Conservation (phyloP, 2,113 vertebrate species). For the Prunella himalayana region DNA sequence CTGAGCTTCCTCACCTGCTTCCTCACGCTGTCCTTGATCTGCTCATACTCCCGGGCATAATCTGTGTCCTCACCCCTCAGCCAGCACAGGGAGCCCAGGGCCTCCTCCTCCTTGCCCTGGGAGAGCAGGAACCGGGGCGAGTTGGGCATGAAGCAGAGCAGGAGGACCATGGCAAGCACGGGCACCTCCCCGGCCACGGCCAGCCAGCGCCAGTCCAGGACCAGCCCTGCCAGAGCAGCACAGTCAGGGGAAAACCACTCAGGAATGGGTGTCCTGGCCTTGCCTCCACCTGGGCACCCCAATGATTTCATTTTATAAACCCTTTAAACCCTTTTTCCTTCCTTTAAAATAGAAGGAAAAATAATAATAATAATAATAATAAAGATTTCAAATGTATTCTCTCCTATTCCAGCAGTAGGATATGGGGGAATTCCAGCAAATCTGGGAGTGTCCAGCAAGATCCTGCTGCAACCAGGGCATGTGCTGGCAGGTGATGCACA, state of each 20-base stretch:
- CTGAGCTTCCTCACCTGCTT: constrained; percentile 63
- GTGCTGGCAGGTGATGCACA: background rate
- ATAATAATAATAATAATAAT: background rate
- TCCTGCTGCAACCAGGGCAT: background rate
- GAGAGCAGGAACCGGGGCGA: constrained; percentile 91
- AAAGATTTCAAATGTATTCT: background rate
- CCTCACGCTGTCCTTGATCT: constrained; percentile 74
- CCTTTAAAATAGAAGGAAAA: background rate
- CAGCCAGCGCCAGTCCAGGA: constrained; percentile 90
- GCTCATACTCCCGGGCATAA: constrained; percentile 70
- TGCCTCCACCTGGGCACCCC: background rate
- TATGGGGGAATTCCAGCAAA: background rate
- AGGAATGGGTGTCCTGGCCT: background rate
- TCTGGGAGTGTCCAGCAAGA: background rate
- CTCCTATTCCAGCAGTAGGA: background rate
- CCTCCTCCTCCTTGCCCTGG: constrained; percentile 72
- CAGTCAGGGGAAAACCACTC: background rate
- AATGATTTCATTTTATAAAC: background rate
- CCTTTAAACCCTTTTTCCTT: too few species aligned
- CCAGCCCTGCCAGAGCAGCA: constrained; percentile 70
- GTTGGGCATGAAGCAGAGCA: constrained; percentile 88
- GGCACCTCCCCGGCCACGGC: constrained; percentile 84
- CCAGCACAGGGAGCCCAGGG: constrained; percentile 79
- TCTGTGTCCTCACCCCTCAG: constrained; percentile 78
- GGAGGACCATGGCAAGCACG: constrained; percentile 77